Percentiles rank a stretch among this genome's conserved stretches.
Evolutionary conservation across 2,888 invertebrate species (phyloP).

Genomic region (Melinaea marsaeus): DNA sequence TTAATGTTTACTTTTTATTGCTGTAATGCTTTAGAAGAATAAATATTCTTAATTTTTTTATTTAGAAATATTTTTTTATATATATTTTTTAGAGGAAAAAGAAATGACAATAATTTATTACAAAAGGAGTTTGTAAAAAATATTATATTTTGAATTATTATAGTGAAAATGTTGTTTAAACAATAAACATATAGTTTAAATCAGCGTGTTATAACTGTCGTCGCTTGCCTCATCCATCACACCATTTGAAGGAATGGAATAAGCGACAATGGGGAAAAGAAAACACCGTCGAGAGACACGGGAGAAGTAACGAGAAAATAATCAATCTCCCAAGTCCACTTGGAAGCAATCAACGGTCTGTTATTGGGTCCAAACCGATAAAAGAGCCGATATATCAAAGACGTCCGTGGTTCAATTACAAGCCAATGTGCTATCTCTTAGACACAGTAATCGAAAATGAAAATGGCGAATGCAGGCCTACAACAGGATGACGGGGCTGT

Average conservation of each 20-base stretch:
- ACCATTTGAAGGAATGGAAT: constrained; percentile 15
- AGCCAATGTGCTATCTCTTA: constrained; percentile 67
- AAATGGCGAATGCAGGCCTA: constrained; percentile 57
- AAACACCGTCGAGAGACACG: constrained; percentile 52
- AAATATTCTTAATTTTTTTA: constrained; percentile 18
- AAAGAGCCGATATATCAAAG: constrained; percentile 77
- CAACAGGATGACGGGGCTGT: constrained; percentile 44
- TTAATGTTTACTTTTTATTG: constrained; percentile 52
- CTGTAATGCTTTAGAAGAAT: constrained; percentile 55
- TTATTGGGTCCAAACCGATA: constrained; percentile 77
- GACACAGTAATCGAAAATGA: constrained; percentile 66
- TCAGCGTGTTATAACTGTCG: not conserved
- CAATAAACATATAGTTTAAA: not conserved
- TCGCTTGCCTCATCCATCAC: constrained; percentile 15
- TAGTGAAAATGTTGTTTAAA: not conserved
- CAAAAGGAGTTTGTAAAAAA: no score
- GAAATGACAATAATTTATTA: no score
- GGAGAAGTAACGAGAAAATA: constrained; percentile 69
- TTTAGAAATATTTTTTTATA: not conserved
- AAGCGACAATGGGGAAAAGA: constrained; percentile 32
- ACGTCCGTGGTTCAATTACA: constrained; percentile 74
- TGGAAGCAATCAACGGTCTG: constrained; percentile 76
- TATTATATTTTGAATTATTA: not conserved
- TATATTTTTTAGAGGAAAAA: not conserved
- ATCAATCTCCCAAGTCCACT: constrained; percentile 75